Conservation (phyloP, 2,888 invertebrate genomes). For the Morpho achilles region DNA sequence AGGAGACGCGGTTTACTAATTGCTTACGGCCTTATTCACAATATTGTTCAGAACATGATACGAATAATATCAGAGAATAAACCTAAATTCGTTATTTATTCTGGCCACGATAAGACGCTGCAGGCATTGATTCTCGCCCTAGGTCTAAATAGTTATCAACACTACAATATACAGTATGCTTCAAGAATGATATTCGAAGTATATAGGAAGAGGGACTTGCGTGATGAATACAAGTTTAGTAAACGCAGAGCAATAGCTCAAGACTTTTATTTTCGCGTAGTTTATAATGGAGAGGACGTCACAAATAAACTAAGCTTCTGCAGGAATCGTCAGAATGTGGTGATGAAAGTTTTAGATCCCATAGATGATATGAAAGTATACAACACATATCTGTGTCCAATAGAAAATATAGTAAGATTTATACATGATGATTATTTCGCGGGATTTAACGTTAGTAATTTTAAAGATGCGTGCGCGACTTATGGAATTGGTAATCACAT, state of each 20-base stretch:
- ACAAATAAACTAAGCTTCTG: constrained; percentile 91
- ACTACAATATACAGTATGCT: constrained; percentile 90
- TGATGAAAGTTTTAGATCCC: constrained; percentile 63
- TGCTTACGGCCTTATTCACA: constrained; percentile 90
- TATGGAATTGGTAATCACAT: constrained; percentile 39
- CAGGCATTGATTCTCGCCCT: constrained; percentile 90
- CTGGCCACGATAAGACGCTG: constrained; percentile 95
- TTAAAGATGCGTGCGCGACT: constrained; percentile 88
- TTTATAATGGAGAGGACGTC: constrained; percentile 92
- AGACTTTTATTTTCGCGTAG: constrained; percentile 89
- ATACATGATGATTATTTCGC: constrained; percentile 92
- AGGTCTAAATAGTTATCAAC: constrained; percentile 82
- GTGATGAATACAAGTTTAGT: constrained; percentile 74
- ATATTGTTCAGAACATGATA: constrained; percentile 89
- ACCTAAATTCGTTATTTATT: constrained; percentile 88
- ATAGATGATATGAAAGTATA: constrained; percentile 53
- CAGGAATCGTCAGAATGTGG: constrained; percentile 76
- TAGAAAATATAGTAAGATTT: constrained; percentile 92
- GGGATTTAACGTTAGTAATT: constrained; percentile 91
- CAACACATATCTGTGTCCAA: constrained; percentile 85
- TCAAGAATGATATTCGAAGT: constrained; percentile 93
- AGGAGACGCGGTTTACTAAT: constrained; percentile 84
- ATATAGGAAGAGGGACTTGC: constrained; percentile 81
- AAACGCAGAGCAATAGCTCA: constrained; percentile 78
- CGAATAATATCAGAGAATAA: constrained; percentile 87